phyloP scores from a whole-genome alignment of 2,888 invertebrate genomes.

The Metacarcinus magister region DNA sequence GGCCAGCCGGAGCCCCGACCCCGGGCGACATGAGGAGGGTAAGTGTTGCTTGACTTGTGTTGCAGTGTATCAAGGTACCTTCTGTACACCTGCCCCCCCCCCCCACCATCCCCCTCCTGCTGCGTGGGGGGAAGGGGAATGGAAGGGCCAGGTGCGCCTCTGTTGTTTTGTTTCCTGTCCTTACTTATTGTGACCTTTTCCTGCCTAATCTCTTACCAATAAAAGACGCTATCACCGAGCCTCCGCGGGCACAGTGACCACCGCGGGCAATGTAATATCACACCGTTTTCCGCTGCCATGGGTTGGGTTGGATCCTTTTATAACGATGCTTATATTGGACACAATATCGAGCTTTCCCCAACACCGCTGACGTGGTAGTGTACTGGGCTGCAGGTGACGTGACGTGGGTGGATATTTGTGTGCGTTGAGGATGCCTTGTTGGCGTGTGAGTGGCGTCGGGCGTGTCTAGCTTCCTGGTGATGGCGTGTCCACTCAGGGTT shows the following conservation, averaged over 20 bases:
- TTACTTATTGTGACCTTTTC: neutral
- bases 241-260: neutral
- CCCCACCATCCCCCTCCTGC: neutral
- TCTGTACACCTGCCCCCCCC: neutral
- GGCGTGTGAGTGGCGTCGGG: neutral
- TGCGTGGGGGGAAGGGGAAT: neutral
- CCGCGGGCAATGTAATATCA: neutral
- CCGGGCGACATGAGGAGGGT: constrained; percentile 59
- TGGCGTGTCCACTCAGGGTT: neutral
- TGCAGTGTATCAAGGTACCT: neutral
- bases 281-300: neutral
- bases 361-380: neutral
- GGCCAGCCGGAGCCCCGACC: constrained; percentile 32
- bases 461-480: neutral
- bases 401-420: neutral
- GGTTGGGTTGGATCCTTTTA: neutral
- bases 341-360: neutral
- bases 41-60: neutral
- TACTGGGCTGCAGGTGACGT: neutral
- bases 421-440: neutral
- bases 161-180: neutral
- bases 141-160: neutral
- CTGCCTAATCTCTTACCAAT: neutral
- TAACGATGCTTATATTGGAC: neutral
- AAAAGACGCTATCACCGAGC: neutral